phyloP scores from a whole-genome alignment of 2,888 invertebrate genomes.

The Drosophila neoperkinsi region DNA sequence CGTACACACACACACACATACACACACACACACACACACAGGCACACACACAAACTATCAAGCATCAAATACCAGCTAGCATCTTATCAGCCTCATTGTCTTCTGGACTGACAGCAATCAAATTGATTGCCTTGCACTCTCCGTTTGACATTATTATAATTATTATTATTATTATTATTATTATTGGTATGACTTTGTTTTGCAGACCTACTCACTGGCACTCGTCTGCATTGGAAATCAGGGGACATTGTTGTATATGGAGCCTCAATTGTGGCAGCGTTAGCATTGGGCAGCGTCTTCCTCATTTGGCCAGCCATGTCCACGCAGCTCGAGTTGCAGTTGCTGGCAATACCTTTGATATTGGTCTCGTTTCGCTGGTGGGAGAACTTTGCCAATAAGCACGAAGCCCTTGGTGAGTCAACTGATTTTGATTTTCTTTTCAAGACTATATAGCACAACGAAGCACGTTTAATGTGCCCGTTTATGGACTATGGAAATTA shows the following conservation, averaged over 20 bases:
- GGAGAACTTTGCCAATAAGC: slow-evolving; percentile 90
- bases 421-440: neutral
- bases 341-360: slow-evolving; percentile 87
- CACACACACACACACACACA: neutral
- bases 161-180: slow-evolving; percentile 8
- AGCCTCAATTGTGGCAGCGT: slow-evolving; percentile 86
- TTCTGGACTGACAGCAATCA: slow-evolving; percentile 63
- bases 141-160: slow-evolving; percentile 5
- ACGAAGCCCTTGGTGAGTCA: slow-evolving; percentile 75
- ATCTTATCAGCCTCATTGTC: slow-evolving; percentile 60
- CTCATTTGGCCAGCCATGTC: slow-evolving; percentile 89
- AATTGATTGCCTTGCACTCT: slow-evolving; percentile 68
- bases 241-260: slow-evolving; percentile 58
- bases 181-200: slow-evolving; percentile 25
- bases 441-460: neutral
- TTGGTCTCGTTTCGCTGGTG: slow-evolving; percentile 93
- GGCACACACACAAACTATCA: slow-evolving; percentile 3
- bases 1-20: neutral
- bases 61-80: slow-evolving; percentile 17
- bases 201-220: slow-evolving; percentile 78
- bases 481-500: neutral
- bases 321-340: slow-evolving; percentile 86
- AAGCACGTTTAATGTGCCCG: neutral
- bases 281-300: slow-evolving; percentile 89
- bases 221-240: slow-evolving; percentile 72